Evolutionary conservation across 2,113 vertebrate genomes (phyloP).

Genomic region (Gymnocephalus cernua): DNA sequence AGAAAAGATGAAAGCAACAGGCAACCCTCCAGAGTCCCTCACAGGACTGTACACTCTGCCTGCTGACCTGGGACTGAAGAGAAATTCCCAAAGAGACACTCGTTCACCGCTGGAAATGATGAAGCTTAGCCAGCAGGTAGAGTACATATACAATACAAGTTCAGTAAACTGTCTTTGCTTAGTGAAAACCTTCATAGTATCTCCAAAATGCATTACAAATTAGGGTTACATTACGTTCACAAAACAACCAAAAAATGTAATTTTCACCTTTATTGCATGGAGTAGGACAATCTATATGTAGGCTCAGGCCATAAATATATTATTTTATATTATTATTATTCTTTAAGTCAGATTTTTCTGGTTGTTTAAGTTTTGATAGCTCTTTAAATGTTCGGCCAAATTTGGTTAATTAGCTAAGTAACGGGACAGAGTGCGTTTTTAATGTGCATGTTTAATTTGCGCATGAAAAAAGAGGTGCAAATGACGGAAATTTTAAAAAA

Average conservation of each 20-base stretch:
- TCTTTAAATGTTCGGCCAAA: not conserved
- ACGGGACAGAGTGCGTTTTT: not conserved
- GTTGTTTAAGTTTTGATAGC: not conserved
- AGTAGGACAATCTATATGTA: not conserved
- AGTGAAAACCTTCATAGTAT: not conserved
- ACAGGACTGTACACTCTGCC: constrained; percentile 65
- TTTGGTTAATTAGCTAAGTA: not conserved
- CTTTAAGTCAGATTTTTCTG: not conserved
- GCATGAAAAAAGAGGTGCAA: not conserved
- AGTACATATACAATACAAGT: not conserved
- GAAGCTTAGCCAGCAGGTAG: constrained; percentile 74
- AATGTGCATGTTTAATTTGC: not conserved
- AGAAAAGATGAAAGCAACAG: not conserved
- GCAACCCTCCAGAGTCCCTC: not conserved
- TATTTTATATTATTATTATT: not conserved
- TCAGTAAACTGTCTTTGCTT: not conserved
- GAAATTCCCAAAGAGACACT: constrained; percentile 58
- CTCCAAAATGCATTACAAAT: not conserved
- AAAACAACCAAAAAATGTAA: not conserved
- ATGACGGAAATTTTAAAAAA: not conserved
- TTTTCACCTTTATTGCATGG: not conserved
- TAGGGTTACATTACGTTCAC: not conserved
- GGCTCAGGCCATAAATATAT: not conserved
- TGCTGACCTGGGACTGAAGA: constrained; percentile 76
- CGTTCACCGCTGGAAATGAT: constrained; percentile 79